Evolutionary conservation across 2,888 invertebrate genomes (phyloP).

Genomic region (Torymus texanus): DNA sequence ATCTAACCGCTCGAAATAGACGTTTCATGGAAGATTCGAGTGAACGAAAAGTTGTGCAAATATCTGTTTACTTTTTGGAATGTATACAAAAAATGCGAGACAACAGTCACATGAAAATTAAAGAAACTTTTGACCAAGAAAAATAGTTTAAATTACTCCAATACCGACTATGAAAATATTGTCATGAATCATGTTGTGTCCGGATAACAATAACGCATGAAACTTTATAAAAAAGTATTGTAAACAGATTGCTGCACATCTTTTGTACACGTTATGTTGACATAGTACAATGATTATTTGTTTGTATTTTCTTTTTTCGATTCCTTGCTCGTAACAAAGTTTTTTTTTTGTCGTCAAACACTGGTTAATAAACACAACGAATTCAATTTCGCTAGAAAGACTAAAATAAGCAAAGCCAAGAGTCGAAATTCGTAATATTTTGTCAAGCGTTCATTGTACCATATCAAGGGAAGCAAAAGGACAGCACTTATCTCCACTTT

Average conservation of each 20-base stretch:
- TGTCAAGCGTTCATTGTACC: constrained; percentile 40
- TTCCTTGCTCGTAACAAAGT: not conserved
- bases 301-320: not conserved
- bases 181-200: too few species aligned
- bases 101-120: too few species aligned
- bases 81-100: too few species aligned
- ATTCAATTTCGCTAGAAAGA: too few species aligned
- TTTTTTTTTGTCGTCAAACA: not conserved
- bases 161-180: too few species aligned
- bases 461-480: constrained; percentile 34
- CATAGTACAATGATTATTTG: constrained; percentile 37
- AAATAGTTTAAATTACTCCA: too few species aligned
- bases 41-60: constrained; percentile 23
- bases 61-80: not conserved
- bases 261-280: constrained; percentile 35
- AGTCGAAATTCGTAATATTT: constrained; percentile 9
- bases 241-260: constrained; percentile 19
- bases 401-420: constrained; percentile 19
- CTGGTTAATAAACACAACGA: not conserved
- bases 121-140: too few species aligned
- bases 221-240: constrained; percentile 2
- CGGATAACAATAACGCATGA: too few species aligned
- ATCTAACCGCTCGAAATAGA: constrained; percentile 19
- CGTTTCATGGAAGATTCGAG: constrained; percentile 46
- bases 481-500: constrained; percentile 4